These are phyloP conservation scores for Augiades crinisus DNA, from an alignment of 2,888 invertebrate genomes.

Conservation along the genomic window DNA sequence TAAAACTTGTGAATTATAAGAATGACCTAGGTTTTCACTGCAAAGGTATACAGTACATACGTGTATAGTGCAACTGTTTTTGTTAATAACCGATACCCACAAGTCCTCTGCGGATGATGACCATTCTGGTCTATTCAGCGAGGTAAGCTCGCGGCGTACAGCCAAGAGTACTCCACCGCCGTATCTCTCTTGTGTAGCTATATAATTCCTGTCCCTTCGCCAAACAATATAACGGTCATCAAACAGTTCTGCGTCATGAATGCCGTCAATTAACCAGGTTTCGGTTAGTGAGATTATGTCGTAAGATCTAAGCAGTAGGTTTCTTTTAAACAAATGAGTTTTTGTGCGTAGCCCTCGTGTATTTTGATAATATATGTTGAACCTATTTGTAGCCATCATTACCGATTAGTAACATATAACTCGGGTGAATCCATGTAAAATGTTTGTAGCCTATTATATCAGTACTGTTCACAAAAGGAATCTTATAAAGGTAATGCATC, in stretches of 20 bases:
- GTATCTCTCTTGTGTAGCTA: not conserved
- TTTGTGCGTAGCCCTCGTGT: not conserved
- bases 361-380: not conserved
- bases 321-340: conserved; percentile 3
- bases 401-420: not conserved
- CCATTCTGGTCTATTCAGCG: not conserved
- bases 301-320: not conserved
- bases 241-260: not conserved
- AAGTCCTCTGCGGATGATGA: not conserved
- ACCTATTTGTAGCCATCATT: not conserved
- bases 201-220: not conserved
- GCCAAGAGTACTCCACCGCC: not conserved
- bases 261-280: not conserved
- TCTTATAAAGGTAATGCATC: no score
- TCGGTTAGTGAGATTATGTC: not conserved
- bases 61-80: not conserved
- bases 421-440: not conserved
- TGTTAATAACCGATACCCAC: not conserved
- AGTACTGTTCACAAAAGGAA: no score
- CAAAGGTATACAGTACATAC: not conserved
- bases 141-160: not conserved
- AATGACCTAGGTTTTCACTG: not conserved
- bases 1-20: not conserved
- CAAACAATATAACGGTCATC: not conserved
- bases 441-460: no score